Percentiles rank a stretch among this genome's conserved stretches.
phyloP scores from a whole-genome alignment of 2,888 invertebrate genomes.

The Parnassius apollo region DNA sequence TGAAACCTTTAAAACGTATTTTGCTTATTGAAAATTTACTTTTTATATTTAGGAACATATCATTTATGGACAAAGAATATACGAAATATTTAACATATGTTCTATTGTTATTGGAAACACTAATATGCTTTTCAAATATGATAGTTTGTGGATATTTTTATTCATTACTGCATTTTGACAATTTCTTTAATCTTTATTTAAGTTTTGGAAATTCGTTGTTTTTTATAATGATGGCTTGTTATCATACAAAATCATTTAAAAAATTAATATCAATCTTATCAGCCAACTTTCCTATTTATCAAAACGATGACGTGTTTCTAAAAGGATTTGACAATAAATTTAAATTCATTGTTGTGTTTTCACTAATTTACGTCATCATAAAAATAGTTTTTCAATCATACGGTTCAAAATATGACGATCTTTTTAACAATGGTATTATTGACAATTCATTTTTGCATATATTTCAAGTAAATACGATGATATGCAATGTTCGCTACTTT shows the following conservation, averaged over 20 bases:
- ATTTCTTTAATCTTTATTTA: neutral
- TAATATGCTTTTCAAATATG: slow-evolving; percentile 1
- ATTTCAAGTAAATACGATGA: neutral
- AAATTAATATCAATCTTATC: slow-evolving; percentile 2
- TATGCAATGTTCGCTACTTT: slow-evolving; percentile 7
- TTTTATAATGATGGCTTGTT: slow-evolving; percentile 3
- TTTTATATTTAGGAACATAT: slow-evolving; percentile 21
- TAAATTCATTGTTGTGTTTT: neutral
- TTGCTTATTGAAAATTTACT: slow-evolving; percentile 7
- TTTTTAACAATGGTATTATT: neutral
- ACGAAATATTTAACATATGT: neutral
- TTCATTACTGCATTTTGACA: neutral
- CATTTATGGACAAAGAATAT: neutral
- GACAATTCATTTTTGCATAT: neutral
- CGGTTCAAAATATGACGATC: neutral
- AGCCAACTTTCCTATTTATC: neutral
- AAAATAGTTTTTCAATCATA: neutral
- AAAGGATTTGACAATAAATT: neutral
- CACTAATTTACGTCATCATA: neutral
- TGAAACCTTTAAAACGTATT: slow-evolving; percentile 4
- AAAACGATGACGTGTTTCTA: slow-evolving; percentile 8
- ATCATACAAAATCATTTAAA: slow-evolving; percentile 7
- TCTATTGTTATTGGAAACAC: neutral
- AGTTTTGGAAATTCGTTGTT: slow-evolving; percentile 5
- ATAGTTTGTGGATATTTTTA: neutral